A percentile compares a stretch with the other conserved stretches of the same genome.
Conservation (phyloP, 2,888 invertebrate species). For the Sinotaia quadrata region DNA sequence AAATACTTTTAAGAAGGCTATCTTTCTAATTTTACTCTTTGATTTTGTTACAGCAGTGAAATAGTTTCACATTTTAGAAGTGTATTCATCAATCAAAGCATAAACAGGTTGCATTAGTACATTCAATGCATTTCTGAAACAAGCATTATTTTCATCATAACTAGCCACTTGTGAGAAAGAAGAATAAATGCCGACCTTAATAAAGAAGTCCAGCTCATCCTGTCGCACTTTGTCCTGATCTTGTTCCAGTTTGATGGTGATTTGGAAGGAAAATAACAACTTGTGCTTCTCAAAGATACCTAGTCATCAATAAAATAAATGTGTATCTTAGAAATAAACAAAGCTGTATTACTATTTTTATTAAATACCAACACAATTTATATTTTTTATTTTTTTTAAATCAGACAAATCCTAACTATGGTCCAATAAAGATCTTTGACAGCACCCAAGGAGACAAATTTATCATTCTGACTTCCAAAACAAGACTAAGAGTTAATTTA, state of each 20-base stretch:
- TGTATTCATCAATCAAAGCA: neutral
- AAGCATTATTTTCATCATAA: neutral
- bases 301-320: slow-evolving; percentile 51
- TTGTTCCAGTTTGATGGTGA: slow-evolving; percentile 86
- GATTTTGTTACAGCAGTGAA: no score
- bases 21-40: no score
- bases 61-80: neutral
- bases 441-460: no score
- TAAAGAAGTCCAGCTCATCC: slow-evolving; percentile 88
- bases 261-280: slow-evolving; percentile 91
- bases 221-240: slow-evolving; percentile 79
- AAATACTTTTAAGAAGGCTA: no score
- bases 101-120: neutral
- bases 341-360: no score
- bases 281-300: slow-evolving; percentile 94
- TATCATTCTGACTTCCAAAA: no score
- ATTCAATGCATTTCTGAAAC: neutral
- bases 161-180: neutral
- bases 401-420: no score
- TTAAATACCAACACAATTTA: no score
- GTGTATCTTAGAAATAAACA: no score
- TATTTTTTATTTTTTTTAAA: no score
- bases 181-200: slow-evolving; percentile 78
- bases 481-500: no score
- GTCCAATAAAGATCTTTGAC: no score